phyloP scores from a whole-genome alignment of 1,140 invertebrate species.

The Rhynchophorus ferrugineus region DNA sequence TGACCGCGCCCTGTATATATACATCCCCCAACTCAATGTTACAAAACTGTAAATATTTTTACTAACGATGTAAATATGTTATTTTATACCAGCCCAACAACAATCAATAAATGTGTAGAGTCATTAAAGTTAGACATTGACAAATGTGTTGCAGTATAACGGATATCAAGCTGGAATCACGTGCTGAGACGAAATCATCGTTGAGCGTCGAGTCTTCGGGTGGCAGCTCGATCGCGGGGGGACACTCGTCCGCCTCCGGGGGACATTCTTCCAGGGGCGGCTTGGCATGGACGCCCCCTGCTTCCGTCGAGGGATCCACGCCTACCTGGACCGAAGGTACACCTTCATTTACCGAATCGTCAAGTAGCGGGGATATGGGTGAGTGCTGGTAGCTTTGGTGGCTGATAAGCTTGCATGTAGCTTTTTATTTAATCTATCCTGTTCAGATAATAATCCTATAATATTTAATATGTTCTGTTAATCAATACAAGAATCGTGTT shows the following conservation, averaged over 20 bases:
- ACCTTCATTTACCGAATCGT: slow-evolving; percentile 93
- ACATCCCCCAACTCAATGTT: too few relatives aligned
- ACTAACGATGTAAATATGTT: too few relatives aligned
- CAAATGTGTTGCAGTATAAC: slow-evolving; percentile 46
- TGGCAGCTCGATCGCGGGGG: slow-evolving; percentile 41
- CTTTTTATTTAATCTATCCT: too few relatives aligned
- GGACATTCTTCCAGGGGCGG: slow-evolving; percentile 47
- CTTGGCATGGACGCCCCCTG: slow-evolving; percentile 76
- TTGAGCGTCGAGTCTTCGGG: slow-evolving; percentile 55
- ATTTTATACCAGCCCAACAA: too few relatives aligned
- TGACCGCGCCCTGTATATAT: too few relatives aligned
- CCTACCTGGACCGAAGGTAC: slow-evolving; percentile 97
- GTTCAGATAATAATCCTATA: too few relatives aligned
- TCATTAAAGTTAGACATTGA: too few relatives aligned
- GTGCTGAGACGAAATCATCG: slow-evolving; percentile 59
- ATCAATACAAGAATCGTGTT: too few relatives aligned
- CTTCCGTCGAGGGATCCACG: slow-evolving; percentile 86
- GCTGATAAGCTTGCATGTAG: slow-evolving; percentile 9
- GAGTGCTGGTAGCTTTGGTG: slow-evolving; percentile 38
- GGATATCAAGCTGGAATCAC: slow-evolving; percentile 50
- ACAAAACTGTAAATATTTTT: too few relatives aligned
- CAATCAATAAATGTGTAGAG: too few relatives aligned
- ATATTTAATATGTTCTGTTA: too few relatives aligned
- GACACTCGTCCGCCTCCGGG: slow-evolving; percentile 31
- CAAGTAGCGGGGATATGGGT: slow-evolving; percentile 86